Conservation (phyloP, 2,113 vertebrate genomes). For the Chaetops frenatus region DNA sequence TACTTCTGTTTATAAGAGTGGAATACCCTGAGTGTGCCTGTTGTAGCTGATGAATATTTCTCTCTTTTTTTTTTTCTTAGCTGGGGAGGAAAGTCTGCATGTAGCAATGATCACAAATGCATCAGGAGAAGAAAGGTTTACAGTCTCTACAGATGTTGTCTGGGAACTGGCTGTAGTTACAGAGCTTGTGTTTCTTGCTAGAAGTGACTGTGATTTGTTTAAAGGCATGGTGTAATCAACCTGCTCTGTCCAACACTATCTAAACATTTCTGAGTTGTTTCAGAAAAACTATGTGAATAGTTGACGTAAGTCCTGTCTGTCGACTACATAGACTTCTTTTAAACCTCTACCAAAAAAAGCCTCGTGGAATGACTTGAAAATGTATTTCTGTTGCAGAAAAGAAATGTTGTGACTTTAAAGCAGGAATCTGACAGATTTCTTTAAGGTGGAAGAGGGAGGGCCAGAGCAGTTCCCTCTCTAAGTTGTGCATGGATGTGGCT, state of each 20-base stretch:
- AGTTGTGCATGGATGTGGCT: constrained; percentile 24
- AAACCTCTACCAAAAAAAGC: background rate
- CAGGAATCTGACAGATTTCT: background rate
- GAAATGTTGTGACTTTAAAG: background rate
- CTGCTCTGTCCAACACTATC: background rate
- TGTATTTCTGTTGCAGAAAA: background rate
- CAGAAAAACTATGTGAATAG: background rate
- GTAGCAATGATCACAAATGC: background rate
- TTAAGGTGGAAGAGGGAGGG: background rate
- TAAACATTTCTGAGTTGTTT: background rate
- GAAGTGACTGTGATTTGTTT: background rate
- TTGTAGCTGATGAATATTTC: background rate
- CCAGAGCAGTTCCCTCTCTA: background rate
- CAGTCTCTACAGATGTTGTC: background rate
- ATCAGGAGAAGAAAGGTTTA: background rate
- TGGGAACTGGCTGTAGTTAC: background rate
- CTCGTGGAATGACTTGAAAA: background rate
- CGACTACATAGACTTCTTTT: background rate
- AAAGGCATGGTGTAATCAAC: background rate
- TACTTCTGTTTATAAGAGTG: background rate
- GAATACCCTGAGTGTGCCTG: background rate
- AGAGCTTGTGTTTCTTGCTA: background rate
- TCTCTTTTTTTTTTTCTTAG: background rate
- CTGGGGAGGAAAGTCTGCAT: background rate
- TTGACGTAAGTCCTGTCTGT: background rate